A percentile compares a stretch with the other conserved stretches of the same genome.
These are phyloP conservation scores for Vireo griseus DNA, from an alignment of 2,797 vertebrate genomes.

Conservation along the genomic window DNA sequence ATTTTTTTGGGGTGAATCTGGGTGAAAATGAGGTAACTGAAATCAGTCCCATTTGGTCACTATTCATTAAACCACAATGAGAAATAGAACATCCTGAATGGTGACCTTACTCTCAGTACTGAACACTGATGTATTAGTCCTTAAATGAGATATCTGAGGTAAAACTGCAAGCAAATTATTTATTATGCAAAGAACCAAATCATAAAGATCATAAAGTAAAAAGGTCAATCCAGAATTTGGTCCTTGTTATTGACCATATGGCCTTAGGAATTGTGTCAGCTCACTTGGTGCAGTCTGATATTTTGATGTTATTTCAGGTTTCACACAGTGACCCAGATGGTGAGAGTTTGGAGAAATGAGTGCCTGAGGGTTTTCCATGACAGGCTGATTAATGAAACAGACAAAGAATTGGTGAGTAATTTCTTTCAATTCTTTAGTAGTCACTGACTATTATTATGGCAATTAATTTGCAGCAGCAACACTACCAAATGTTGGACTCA, in stretches of 20 bases:
- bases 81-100: not conserved
- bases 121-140: not conserved
- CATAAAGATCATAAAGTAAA: not conserved
- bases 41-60: not conserved
- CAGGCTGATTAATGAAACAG: slow-evolving; percentile 86
- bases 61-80: not conserved
- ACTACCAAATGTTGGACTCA: not conserved
- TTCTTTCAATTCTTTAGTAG: not conserved
- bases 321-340: slow-evolving; percentile 85
- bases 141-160: not conserved
- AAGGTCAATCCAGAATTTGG: not conserved
- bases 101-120: not conserved
- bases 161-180: not conserved
- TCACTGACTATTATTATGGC: not conserved
- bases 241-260: not conserved
- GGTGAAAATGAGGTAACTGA: not conserved
- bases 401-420: slow-evolving; percentile 86
- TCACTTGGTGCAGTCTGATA: not conserved
- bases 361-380: slow-evolving; percentile 95
- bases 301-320: slow-evolving; percentile 75
- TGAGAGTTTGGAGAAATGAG: slow-evolving; percentile 96
- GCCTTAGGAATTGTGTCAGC: not conserved
- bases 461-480: not conserved
- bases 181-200: not conserved
- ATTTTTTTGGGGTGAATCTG: not conserved